phyloP scores from a whole-genome alignment of 1,140 invertebrate genomes.

The Glossosoma conforme region DNA sequence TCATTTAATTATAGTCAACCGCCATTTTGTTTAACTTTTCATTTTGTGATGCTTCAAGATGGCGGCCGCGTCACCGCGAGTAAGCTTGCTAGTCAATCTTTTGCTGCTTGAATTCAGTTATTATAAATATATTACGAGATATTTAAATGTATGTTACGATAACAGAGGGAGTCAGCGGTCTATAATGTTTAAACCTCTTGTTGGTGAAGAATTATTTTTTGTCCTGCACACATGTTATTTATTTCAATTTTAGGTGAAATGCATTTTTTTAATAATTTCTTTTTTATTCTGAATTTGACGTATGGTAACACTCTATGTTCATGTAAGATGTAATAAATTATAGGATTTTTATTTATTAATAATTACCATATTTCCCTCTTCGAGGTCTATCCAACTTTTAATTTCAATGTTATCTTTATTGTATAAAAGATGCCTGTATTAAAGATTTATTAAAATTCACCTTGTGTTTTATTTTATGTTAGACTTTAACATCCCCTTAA shows the following conservation, averaged over 20 bases:
- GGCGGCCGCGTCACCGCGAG: slow-evolving; percentile 20
- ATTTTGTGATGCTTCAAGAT: background rate
- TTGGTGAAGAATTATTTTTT: slow-evolving; percentile 10
- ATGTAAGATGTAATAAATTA: slow-evolving; percentile 24
- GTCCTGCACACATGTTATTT: slow-evolving; percentile 24
- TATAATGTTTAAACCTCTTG: slow-evolving; percentile 5
- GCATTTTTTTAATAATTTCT: slow-evolving; percentile 17
- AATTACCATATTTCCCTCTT: slow-evolving; percentile 25
- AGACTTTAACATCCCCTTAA: no score
- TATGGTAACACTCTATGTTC: slow-evolving; percentile 28
- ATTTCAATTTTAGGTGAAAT: slow-evolving; percentile 27
- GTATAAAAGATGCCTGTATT: slow-evolving; percentile 31
- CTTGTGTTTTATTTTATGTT: slow-evolving; percentile 16
- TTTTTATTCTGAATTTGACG: slow-evolving; percentile 26
- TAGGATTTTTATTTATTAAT: slow-evolving; percentile 30
- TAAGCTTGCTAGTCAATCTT: slow-evolving; percentile 33
- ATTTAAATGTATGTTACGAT: slow-evolving; percentile 15
- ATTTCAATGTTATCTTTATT: slow-evolving; percentile 32
- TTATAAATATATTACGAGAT: slow-evolving; percentile 20
- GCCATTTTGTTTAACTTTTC: no score
- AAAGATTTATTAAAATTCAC: slow-evolving; percentile 29
- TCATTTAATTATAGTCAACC: no score
- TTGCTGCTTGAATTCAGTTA: slow-evolving; percentile 30
- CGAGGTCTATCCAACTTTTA: slow-evolving; percentile 27
- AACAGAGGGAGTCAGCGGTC: slow-evolving; percentile 9